These are phyloP conservation scores for Metellina segmentata DNA, from an alignment of 2,888 invertebrate species.

Conservation along the genomic window DNA sequence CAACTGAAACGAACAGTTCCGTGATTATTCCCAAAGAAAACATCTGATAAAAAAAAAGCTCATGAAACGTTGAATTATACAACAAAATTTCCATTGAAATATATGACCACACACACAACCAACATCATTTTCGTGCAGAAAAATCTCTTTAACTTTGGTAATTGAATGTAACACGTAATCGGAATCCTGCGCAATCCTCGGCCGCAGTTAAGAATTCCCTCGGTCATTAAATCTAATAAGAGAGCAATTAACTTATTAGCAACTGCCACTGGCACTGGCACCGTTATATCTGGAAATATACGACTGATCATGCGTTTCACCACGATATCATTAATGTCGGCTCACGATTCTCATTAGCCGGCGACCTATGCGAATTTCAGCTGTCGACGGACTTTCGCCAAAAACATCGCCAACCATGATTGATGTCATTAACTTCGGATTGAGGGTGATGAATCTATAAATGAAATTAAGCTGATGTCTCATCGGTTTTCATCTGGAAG, in stretches of 20 bases:
- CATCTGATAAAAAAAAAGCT: too few relatives aligned
- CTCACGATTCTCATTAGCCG: not conserved
- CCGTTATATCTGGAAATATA: not conserved
- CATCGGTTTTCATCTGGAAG: too few relatives aligned
- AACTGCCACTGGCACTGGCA: constrained; percentile 4
- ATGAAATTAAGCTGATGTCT: too few relatives aligned
- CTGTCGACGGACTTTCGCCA: not conserved
- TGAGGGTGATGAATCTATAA: too few relatives aligned
- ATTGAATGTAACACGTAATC: not conserved
- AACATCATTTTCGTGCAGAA: not conserved
- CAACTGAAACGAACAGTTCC: too few relatives aligned
- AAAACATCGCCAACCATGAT: not conserved
- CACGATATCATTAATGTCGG: constrained; percentile 26
- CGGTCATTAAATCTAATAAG: constrained; percentile 24
- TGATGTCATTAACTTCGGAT: too few relatives aligned
- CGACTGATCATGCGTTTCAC: constrained; percentile 2
- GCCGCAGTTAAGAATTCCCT: not conserved
- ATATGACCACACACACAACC: not conserved
- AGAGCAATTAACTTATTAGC: constrained; percentile 29
- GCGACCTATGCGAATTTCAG: not conserved
- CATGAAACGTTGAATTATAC: too few relatives aligned
- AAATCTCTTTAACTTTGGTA: not conserved
- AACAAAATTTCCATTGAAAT: not conserved
- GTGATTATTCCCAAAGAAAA: too few relatives aligned
- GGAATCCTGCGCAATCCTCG: not conserved